A percentile compares a stretch with the other conserved stretches of the same genome.
Evolutionary conservation across 37 sponge, comb jelly and placozoan species (phyloP).

Genomic region (Chondrilla cf. caribensis): DNA sequence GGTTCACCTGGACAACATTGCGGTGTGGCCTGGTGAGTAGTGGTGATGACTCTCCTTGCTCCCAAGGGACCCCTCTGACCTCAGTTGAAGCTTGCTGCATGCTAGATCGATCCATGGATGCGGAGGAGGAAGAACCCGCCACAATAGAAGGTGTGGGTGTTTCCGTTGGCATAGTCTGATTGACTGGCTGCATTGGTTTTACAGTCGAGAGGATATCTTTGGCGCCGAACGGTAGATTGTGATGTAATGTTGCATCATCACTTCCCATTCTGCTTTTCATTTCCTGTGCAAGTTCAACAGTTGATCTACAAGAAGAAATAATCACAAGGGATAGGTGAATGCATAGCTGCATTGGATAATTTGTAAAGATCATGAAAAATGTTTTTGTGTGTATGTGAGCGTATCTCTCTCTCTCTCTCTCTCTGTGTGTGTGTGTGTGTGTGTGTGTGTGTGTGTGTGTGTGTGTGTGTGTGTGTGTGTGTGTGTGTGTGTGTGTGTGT

Average conservation of each 20-base stretch:
- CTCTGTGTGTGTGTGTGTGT: too few relatives aligned
- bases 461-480: too few relatives aligned
- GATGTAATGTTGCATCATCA: too few relatives aligned
- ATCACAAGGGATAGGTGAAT: neutral
- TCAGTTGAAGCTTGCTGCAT: neutral
- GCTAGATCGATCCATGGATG: neutral
- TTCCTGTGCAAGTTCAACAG: constrained; percentile 66
- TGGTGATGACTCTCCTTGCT: neutral
- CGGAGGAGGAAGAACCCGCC: neutral
- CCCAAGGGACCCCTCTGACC: too few relatives aligned
- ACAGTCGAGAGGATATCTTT: neutral
- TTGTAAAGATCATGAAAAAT: too few relatives aligned
- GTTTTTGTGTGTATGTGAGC: too few relatives aligned
- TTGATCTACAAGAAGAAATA: constrained; percentile 37
- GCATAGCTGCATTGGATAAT: neutral
- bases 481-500: too few relatives aligned
- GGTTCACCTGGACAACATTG: too few relatives aligned
- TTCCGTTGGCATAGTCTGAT: neutral
- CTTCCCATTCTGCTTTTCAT: constrained; percentile 44
- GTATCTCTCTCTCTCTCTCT: too few relatives aligned
- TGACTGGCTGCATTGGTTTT: neutral
- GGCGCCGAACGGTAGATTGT: too few relatives aligned
- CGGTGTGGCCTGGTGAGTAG: too few relatives aligned
- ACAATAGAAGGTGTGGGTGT: neutral
- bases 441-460: too few relatives aligned